A percentile compares a stretch with the other conserved stretches of the same genome.
phyloP scores from a whole-genome alignment of 1,140 invertebrate species.

The Dryas iulia region DNA sequence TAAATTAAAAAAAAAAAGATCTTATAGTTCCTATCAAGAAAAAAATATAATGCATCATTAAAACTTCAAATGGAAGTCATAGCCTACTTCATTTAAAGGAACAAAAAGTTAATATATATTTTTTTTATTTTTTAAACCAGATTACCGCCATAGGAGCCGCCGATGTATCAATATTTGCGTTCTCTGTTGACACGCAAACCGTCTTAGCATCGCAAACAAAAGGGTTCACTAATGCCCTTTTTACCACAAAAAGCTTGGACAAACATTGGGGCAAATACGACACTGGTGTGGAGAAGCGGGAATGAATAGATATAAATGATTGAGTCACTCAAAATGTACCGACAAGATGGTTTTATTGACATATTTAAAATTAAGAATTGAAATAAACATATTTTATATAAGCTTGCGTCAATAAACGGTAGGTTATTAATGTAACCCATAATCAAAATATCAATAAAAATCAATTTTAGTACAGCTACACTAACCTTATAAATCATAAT shows the following conservation, averaged over 20 bases:
- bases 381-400: too few species aligned
- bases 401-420: too few species aligned
- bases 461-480: too few species aligned
- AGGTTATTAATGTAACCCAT: too few species aligned
- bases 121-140: constrained; percentile 48
- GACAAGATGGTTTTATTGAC: too few species aligned
- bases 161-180: constrained; percentile 68
- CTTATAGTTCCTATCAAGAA: neutral
- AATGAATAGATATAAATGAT: constrained; percentile 12
- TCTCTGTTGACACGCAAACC: constrained; percentile 71
- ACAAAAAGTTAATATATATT: constrained; percentile 43
- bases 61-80: constrained; percentile 31
- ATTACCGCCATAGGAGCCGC: constrained; percentile 68
- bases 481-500: too few species aligned
- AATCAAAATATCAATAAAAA: too few species aligned
- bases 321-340: too few species aligned
- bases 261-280: constrained; percentile 62
- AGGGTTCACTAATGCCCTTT: constrained; percentile 78
- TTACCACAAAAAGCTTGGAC: constrained; percentile 72
- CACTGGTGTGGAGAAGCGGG: constrained; percentile 11
- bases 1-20: too few species aligned
- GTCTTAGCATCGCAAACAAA: constrained; percentile 71
- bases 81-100: constrained; percentile 33
- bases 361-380: too few species aligned
- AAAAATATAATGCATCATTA: constrained; percentile 17